These are phyloP conservation scores for Adelosebastes latens DNA, from an alignment of 2,797 vertebrate genomes.

Conservation along the genomic window DNA sequence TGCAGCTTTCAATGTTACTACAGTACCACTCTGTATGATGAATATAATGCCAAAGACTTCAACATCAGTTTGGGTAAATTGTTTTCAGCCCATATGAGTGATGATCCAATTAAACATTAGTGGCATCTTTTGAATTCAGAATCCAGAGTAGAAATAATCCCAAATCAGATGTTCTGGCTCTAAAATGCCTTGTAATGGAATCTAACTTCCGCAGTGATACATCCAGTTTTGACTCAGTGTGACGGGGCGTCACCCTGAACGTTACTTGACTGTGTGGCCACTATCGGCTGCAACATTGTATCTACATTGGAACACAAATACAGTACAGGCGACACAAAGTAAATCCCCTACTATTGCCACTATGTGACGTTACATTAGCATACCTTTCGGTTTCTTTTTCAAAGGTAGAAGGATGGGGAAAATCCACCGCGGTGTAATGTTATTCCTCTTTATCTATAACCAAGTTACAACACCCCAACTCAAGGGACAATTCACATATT, in stretches of 20 bases:
- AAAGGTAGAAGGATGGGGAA: not conserved
- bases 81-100: not conserved
- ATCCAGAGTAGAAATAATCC: not conserved
- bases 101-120: not conserved
- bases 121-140: not conserved
- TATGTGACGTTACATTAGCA: not conserved
- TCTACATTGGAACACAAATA: not conserved
- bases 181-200: slow-evolving; percentile 66
- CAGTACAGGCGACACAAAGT: not conserved
- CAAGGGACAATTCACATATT: slow-evolving; percentile 39
- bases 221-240: slow-evolving; percentile 65
- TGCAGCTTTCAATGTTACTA: not conserved
- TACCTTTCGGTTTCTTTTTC: slow-evolving; percentile 34
- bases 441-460: slow-evolving; percentile 21
- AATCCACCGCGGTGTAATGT: not conserved
- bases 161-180: slow-evolving; percentile 18
- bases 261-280: slow-evolving; percentile 52
- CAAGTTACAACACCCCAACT: slow-evolving; percentile 58
- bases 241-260: slow-evolving; percentile 85
- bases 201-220: slow-evolving; percentile 85
- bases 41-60: not conserved
- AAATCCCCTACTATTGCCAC: not conserved
- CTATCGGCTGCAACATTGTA: slow-evolving; percentile 33
- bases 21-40: not conserved
- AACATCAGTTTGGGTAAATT: not conserved